These are phyloP conservation scores for Drosophila tanythrix DNA, from an alignment of 2,888 invertebrate species.

Conservation along the genomic window DNA sequence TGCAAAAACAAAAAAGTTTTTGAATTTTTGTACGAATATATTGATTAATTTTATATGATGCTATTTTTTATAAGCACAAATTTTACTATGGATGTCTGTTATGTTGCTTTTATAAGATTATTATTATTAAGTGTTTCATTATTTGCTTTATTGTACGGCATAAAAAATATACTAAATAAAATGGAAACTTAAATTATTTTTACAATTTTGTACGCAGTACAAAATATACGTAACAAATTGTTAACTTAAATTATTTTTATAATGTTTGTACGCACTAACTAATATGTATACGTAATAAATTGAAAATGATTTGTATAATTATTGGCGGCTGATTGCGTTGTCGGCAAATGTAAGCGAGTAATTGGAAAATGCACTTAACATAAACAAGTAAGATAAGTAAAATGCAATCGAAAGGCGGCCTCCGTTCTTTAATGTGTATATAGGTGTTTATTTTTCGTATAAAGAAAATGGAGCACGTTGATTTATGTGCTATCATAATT, in stretches of 20 bases:
- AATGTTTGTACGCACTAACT: neutral
- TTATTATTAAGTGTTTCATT: neutral
- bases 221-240: neutral
- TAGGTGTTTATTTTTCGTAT: neutral
- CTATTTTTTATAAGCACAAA: neutral
- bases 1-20: neutral
- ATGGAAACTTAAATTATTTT: neutral
- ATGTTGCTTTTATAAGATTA: neutral
- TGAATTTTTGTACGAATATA: constrained; percentile 6
- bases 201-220: neutral
- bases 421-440: neutral
- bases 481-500: neutral
- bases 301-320: neutral
- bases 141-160: neutral
- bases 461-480: neutral
- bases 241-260: neutral
- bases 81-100: neutral
- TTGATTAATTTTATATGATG: constrained; percentile 2
- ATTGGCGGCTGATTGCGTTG: neutral
- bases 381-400: constrained; percentile 14
- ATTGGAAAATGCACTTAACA: constrained; percentile 23
- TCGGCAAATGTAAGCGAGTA: neutral
- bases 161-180: neutral
- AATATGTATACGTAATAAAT: neutral
- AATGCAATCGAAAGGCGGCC: neutral